Conservation (phyloP, 2,888 invertebrate species). For the Napeogenes inachia region DNA sequence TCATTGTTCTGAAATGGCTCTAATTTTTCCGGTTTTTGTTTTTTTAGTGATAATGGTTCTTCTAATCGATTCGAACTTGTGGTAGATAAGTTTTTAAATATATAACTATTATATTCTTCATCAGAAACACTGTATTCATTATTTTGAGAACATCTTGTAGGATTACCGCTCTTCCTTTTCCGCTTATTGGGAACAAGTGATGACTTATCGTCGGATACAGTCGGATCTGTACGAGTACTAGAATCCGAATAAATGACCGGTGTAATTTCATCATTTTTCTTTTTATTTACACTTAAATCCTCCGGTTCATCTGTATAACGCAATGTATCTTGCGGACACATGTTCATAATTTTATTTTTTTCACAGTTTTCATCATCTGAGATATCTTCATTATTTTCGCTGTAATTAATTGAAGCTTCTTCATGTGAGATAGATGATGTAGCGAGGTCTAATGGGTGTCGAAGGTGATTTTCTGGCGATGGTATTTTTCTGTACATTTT, state of each 20-base stretch:
- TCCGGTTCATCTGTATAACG: conserved; percentile 79
- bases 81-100: conserved; percentile 66
- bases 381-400: conserved; percentile 60
- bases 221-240: conserved; percentile 51
- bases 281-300: conserved; percentile 82
- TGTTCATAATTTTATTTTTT: conserved; percentile 43
- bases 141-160: conserved; percentile 83
- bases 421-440: conserved; percentile 49
- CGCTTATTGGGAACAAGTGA: conserved; percentile 80
- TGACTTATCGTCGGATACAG: conserved; percentile 67
- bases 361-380: conserved; percentile 60
- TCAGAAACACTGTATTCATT: conserved; percentile 71
- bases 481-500: conserved; percentile 73
- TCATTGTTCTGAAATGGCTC: conserved; percentile 71
- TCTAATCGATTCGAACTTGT: conserved; percentile 63
- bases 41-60: conserved; percentile 69
- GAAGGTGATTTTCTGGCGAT: conserved; percentile 52
- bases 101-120: conserved; percentile 66
- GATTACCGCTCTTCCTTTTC: conserved; percentile 89
- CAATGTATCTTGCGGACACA: conserved; percentile 55
- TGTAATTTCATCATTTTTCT: conserved; percentile 78
- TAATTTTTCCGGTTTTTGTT: conserved; percentile 66
- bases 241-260: conserved; percentile 54
- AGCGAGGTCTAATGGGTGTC: conserved; percentile 58
- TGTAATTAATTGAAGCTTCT: conserved; percentile 59